phyloP scores from a whole-genome alignment of 2,888 invertebrate species.

The Thymelicus acteon region DNA sequence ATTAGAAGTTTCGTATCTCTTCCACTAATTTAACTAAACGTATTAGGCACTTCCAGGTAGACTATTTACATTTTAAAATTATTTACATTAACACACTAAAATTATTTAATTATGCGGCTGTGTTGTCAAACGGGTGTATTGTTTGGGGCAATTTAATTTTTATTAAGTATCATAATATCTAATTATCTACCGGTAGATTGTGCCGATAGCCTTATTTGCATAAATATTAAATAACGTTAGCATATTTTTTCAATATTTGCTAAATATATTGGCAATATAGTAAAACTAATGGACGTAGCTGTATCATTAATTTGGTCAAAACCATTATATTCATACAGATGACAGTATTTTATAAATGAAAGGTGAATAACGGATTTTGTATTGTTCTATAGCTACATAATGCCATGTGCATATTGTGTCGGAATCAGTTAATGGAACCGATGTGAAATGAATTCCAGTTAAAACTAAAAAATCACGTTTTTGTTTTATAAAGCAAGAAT shows the following conservation, averaged over 20 bases:
- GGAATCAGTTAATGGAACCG: not conserved
- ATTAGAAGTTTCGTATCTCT: too few species aligned
- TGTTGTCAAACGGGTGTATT: slow-evolving; percentile 16
- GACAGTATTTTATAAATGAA: slow-evolving; percentile 3
- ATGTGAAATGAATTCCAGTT: too few species aligned
- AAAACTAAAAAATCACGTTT: too few species aligned
- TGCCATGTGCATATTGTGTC: not conserved
- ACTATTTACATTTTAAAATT: slow-evolving; percentile 1
- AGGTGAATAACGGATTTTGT: not conserved
- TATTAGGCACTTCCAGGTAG: too few species aligned
- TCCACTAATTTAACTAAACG: too few species aligned
- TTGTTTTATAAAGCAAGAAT: too few species aligned
- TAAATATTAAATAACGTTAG: slow-evolving; percentile 52
- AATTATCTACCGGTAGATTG: slow-evolving; percentile 39
- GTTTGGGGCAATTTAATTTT: slow-evolving; percentile 9
- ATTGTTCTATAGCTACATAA: not conserved
- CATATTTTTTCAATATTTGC: slow-evolving; percentile 60
- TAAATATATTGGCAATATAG: slow-evolving; percentile 54
- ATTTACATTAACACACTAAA: not conserved
- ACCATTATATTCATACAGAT: slow-evolving; percentile 1
- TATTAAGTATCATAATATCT: slow-evolving; percentile 15
- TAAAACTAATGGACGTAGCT: not conserved
- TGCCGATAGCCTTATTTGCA: slow-evolving; percentile 45
- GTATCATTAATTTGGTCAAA: slow-evolving; percentile 13
- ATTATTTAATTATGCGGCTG: not conserved